Evolutionary conservation across 2,888 invertebrate genomes (phyloP).

Genomic region (Oxystoma pomonae): DNA sequence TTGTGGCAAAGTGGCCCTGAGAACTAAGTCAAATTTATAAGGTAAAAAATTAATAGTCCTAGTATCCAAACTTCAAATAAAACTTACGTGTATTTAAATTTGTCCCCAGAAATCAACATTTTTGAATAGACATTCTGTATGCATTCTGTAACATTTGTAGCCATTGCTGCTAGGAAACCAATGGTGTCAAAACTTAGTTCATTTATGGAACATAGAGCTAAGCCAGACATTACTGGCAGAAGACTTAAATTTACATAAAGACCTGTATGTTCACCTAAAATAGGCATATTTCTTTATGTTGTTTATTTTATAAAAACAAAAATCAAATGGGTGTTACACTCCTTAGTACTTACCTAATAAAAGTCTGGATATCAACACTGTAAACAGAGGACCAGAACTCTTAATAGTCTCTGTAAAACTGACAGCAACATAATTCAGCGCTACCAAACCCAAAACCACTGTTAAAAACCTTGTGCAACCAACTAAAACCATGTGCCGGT

Average conservation of each 20-base stretch:
- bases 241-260: conserved; percentile 66
- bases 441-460: conserved; percentile 68
- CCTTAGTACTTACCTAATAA: conserved; percentile 54
- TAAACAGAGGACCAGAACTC: conserved; percentile 75
- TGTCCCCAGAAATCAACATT: conserved; percentile 70
- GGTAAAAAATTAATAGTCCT: no score
- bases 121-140: conserved; percentile 77
- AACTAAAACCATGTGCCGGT: conserved; percentile 67
- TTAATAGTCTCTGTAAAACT: conserved; percentile 80
- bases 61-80: no score
- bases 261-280: conserved; percentile 60
- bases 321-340: no score
- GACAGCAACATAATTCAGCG: conserved; percentile 73
- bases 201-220: conserved; percentile 71
- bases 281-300: background rate
- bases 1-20: no score
- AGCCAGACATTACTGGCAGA: conserved; percentile 72
- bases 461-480: conserved; percentile 67
- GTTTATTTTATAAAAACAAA: no score
- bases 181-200: conserved; percentile 70
- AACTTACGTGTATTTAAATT: conserved; percentile 69
- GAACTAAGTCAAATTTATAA: no score
- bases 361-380: conserved; percentile 67
- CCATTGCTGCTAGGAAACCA: conserved; percentile 71
- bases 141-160: conserved; percentile 76